These are phyloP conservation scores for Pseudochirops cupreus DNA, from an alignment of 2,797 vertebrate genomes.

Conservation along the genomic window DNA sequence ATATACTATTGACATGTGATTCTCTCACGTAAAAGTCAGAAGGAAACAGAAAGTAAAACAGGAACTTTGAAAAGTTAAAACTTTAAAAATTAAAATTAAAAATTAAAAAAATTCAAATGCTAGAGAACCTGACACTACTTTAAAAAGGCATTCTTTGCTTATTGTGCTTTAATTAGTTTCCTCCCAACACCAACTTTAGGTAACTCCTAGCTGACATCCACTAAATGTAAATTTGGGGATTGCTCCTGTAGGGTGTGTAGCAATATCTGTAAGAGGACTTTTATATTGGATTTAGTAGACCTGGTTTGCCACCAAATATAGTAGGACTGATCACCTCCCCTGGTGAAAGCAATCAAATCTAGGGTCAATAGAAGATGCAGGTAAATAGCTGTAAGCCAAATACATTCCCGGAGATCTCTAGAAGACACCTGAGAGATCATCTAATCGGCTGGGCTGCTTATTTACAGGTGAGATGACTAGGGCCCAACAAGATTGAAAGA, in stretches of 20 bases:
- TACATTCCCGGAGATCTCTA: slow-evolving; percentile 11
- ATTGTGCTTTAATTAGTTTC: not conserved
- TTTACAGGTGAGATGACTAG: slow-evolving; percentile 32
- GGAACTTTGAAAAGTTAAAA: not conserved
- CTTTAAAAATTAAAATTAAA: not conserved
- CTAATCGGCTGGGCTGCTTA: not conserved
- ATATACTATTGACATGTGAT: not conserved
- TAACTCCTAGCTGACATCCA: not conserved
- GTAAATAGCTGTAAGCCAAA: slow-evolving; percentile 10
- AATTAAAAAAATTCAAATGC: not conserved
- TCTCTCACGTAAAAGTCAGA: not conserved
- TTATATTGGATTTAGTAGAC: slow-evolving; percentile 40
- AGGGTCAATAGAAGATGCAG: not conserved
- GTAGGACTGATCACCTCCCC: not conserved
- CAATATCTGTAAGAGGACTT: slow-evolving; percentile 3
- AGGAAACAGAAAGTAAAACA: not conserved
- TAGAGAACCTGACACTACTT: not conserved
- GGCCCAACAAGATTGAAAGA: not conserved
- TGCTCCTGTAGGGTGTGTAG: not conserved
- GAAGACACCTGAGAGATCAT: not conserved
- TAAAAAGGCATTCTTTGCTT: not conserved
- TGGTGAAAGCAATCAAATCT: slow-evolving; percentile 16
- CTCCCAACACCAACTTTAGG: not conserved
- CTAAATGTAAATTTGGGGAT: slow-evolving; percentile 65
- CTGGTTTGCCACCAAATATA: not conserved